These are phyloP conservation scores for Felis chaus DNA, from an alignment of 2,113 vertebrate genomes.

Conservation along the genomic window DNA sequence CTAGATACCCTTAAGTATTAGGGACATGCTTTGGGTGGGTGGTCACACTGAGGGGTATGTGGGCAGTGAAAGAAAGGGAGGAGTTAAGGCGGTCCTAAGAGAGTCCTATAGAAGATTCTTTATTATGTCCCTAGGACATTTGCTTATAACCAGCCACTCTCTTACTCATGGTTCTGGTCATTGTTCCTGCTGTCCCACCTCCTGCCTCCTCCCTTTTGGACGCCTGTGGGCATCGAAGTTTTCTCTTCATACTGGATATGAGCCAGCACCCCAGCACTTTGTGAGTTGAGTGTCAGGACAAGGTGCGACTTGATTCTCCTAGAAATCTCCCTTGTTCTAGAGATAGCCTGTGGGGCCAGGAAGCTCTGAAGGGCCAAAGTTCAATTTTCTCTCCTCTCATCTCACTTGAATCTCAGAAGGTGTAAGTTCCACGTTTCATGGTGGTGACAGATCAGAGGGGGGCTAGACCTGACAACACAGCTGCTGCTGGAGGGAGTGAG, in stretches of 20 bases:
- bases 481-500: slow-evolving; percentile 83
- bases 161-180: background rate
- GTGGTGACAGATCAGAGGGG: slow-evolving; percentile 86
- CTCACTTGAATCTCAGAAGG: slow-evolving; percentile 79
- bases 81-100: no score
- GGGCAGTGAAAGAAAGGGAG: background rate
- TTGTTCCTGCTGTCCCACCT: background rate
- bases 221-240: slow-evolving; percentile 62
- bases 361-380: slow-evolving; percentile 81
- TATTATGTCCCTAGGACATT: background rate
- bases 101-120: background rate
- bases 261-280: slow-evolving; percentile 86
- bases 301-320: slow-evolving; percentile 84
- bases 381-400: slow-evolving; percentile 81
- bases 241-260: slow-evolving; percentile 82
- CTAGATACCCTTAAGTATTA: background rate
- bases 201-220: slow-evolving; percentile 71
- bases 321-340: slow-evolving; percentile 81
- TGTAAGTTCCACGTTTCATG: slow-evolving; percentile 66
- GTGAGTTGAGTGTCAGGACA: slow-evolving; percentile 88
- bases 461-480: slow-evolving; percentile 77
- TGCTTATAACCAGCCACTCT: background rate
- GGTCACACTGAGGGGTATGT: background rate
- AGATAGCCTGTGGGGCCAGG: slow-evolving; percentile 82
- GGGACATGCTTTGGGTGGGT: background rate